These are phyloP conservation scores for Himalopsyche japonica DNA, from an alignment of 2,888 invertebrate genomes.

Conservation along the genomic window DNA sequence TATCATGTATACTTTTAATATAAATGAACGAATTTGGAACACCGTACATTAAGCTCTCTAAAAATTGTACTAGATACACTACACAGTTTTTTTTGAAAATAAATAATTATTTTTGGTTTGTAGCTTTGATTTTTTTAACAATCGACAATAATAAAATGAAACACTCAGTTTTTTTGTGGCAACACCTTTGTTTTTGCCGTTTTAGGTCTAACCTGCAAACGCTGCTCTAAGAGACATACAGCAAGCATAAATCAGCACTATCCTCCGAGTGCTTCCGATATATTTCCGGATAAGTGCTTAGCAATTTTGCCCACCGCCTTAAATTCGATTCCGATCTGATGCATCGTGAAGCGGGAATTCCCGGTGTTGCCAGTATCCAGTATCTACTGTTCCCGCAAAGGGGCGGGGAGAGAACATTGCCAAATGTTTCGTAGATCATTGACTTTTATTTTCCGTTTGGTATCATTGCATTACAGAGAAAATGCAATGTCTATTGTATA, in stretches of 20 bases:
- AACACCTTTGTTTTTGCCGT: not conserved
- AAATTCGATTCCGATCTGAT: not conserved
- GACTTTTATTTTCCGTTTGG: slow-evolving; percentile 6
- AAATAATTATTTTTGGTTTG: too few species aligned
- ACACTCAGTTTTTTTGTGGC: too few species aligned
- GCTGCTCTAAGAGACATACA: not conserved
- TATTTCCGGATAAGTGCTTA: slow-evolving; percentile 34
- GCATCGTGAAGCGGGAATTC: not conserved
- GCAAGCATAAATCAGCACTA: slow-evolving; percentile 29
- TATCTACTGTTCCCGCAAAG: not conserved
- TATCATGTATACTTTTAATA: too few species aligned
- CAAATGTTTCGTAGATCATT: slow-evolving; percentile 8
- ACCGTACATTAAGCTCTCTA: too few species aligned
- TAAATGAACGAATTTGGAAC: too few species aligned
- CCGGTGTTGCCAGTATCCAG: not conserved
- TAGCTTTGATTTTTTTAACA: too few species aligned
- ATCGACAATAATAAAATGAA: too few species aligned
- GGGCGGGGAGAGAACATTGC: not conserved
- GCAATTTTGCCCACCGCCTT: slow-evolving; percentile 14
- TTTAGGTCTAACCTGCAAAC: not conserved
- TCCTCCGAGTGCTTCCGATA: slow-evolving; percentile 33
- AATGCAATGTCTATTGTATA: not conserved
- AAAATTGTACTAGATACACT: too few species aligned
- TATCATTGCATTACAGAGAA: not conserved
- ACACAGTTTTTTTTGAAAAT: too few species aligned